These are phyloP conservation scores for Erpetoichthys calabaricus DNA, from an alignment of 2,797 vertebrate species.

Conservation along the genomic window DNA sequence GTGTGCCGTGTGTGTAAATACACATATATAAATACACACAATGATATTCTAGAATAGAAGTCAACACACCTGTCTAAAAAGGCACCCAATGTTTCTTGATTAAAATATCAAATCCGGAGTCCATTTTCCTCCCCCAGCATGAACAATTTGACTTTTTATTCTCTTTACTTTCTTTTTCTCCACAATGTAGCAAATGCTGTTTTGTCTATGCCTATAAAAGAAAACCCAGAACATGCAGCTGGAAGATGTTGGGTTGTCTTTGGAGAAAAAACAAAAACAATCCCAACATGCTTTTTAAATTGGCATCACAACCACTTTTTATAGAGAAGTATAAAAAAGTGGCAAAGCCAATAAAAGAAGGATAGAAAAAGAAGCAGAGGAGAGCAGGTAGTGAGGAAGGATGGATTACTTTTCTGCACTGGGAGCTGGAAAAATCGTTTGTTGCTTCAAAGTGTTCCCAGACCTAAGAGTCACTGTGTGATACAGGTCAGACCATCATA, in stretches of 20 bases:
- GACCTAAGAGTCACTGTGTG: slow-evolving; percentile 63
- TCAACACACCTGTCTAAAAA: too few relatives aligned
- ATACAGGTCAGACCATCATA: slow-evolving; percentile 54
- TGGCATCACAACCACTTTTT: slow-evolving; percentile 63
- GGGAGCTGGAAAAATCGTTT: slow-evolving; percentile 56
- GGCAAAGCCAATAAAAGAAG: slow-evolving; percentile 71
- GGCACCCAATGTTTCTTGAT: too few relatives aligned
- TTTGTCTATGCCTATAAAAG: slow-evolving; percentile 69
- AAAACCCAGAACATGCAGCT: slow-evolving; percentile 72
- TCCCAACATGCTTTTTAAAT: slow-evolving; percentile 66
- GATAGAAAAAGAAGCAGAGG: slow-evolving; percentile 52
- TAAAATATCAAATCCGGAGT: too few relatives aligned
- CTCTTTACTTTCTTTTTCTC: too few relatives aligned
- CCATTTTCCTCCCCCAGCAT: too few relatives aligned
- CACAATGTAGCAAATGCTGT: background rate
- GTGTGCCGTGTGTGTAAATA: too few relatives aligned
- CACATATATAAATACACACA: too few relatives aligned
- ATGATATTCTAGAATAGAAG: too few relatives aligned
- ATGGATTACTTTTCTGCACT: slow-evolving; percentile 64
- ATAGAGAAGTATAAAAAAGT: slow-evolving; percentile 45
- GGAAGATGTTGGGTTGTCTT: slow-evolving; percentile 74
- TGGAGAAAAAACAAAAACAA: slow-evolving; percentile 40
- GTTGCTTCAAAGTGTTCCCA: slow-evolving; percentile 70
- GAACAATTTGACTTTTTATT: too few relatives aligned
- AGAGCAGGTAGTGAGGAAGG: slow-evolving; percentile 61